Base-by-base conservation (phyloP, 2,113 vertebrate species). In the Todiramphus saurophagus region DNA sequence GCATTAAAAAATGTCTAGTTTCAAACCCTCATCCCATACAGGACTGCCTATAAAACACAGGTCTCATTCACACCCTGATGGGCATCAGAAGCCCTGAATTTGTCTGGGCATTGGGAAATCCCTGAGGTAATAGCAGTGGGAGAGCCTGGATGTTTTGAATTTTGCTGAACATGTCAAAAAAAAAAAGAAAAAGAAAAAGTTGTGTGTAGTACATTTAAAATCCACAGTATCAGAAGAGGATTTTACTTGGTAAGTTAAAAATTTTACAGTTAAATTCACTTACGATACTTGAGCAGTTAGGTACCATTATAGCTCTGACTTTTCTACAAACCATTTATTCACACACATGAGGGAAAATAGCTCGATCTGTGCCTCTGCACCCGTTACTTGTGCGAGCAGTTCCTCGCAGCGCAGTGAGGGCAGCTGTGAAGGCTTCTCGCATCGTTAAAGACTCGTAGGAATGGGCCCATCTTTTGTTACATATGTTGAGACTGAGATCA, bases 401-500 rank as follows among this genome's bases (percentile, higher is more conserved):
- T 74, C 82, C 63, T 44, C 0, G 0, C 59, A 43, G 75, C 3
- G 2, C 75, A 35, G 43, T 4, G 33, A 35, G 48, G 64, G 90
- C 18, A 14, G 73, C 73, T 93, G 80, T 60, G 53, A 68, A 37
- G 76, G 55, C 87, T 95, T 46, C 81, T 51, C 21, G 48, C 58
- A 63, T 85, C 77, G 23, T 73, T 92, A 87, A 91, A 92, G 89
- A 55, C n/a, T 79, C 62, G 8, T 14, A 68, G 92, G 66, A 60
- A 62, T 0, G 25, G 77, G 69, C 69, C 81, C 74, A 94, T 80
- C 92, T 85, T 95, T 94, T 96, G 84, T 93, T 80, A 51, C 1
- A 0, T 56, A 9, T 74, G 68, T 86, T 91, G 95, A 93, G 95
- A 63, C 93, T 68, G 82, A 95, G 91, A 83, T 86, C 84, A 90